phyloP scores from a whole-genome alignment of 2,888 invertebrate species.

The Pachydiplax longipennis region DNA sequence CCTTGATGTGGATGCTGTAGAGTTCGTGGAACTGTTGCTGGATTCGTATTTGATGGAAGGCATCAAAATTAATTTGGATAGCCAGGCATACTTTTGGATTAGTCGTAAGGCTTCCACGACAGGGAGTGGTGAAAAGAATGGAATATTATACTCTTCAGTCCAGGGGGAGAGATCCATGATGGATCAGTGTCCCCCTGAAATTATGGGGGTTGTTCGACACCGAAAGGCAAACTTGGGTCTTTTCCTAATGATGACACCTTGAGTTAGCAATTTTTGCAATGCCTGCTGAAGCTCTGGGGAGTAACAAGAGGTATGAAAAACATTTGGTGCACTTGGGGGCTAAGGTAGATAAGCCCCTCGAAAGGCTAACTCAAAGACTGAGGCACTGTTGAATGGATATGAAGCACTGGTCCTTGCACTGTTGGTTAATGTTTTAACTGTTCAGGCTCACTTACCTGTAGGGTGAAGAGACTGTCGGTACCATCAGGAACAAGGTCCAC shows the following conservation, averaged over 20 bases:
- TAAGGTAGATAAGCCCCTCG: neutral
- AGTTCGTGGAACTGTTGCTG: rapidly evolving
- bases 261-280: neutral
- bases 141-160: neutral
- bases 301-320: neutral
- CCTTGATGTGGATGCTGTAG: neutral
- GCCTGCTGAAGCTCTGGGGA: neutral
- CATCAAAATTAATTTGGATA: neutral
- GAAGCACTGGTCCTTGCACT: no score
- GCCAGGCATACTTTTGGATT: neutral
- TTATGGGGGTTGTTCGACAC: neutral
- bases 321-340: neutral
- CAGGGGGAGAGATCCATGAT: neutral
- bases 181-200: neutral
- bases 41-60: neutral
- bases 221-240: neutral
- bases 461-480: no score
- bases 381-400: neutral
- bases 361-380: neutral
- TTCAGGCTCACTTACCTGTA: no score
- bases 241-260: neutral
- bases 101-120: neutral
- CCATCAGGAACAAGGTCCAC: no score
- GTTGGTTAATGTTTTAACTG: no score
- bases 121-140: neutral